Evolutionary conservation across 2,888 invertebrate genomes (phyloP), one percentile per base, ranked within the genome.

Genomic region (Ctenicera cuprea): DNA sequence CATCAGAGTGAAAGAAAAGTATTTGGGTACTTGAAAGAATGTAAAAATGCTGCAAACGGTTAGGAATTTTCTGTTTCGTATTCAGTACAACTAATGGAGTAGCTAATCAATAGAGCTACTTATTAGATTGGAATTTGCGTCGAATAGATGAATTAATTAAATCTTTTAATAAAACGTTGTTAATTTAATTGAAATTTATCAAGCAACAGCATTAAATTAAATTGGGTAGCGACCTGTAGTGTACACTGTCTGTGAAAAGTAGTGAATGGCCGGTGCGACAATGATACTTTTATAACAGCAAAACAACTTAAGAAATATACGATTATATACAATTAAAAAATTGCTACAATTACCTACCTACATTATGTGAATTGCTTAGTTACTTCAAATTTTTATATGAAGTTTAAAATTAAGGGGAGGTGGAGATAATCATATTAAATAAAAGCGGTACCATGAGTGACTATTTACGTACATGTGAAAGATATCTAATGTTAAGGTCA

Each of bases 161-260:
- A 54, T 30, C 12, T 54, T 54, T 30, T 4, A 30, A 54, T 26
- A 30, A 33, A 54, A 8, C 14, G 30, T 30, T n/a, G 14, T 16
- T 54, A 54, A 54, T 54, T 33, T 30, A 30, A 54, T 54, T 30
- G 26, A 54, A 14, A 54, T 54, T 20, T n/a, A 54, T 30, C 11
- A 30, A 54, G 33, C 54, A 54, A 14, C 12, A 1, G 22, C 50
- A 50, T 50, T 50, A 18, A 50, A 50, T 33, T 54, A 54, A 54
- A 54, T 54, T 54, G 33, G 33, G n/a, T 54, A 4, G 0, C 8
- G 30, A 30, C 30, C n/a, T 54, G 20, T n/a, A n/a, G n/a, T n/a
- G n/a, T 48, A 48, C 18, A 20, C 20, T 9, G 11, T 9, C 7
- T 38, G 11, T 38, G 2, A 8, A 20, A 48, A 18, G 18, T 20